These are phyloP conservation scores for Lepus oiostolus DNA, from an alignment of 2,797 vertebrate species.

Conservation along the genomic window DNA sequence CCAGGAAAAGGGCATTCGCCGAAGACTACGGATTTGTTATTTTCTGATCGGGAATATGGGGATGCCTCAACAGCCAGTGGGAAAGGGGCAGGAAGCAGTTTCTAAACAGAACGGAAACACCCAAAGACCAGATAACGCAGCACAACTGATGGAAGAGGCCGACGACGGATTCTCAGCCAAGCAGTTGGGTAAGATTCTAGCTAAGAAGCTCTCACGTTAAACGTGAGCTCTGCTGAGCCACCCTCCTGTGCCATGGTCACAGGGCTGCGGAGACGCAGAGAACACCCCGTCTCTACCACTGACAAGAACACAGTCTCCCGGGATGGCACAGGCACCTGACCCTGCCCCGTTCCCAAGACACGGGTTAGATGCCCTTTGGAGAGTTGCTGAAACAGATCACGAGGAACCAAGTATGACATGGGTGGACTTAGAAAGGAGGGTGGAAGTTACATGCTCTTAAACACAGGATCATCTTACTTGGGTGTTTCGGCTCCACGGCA, in stretches of 20 bases:
- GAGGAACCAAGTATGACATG: neutral
- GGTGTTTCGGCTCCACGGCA: constrained; percentile 96
- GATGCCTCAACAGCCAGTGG: neutral
- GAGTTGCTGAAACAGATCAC: fast-evolving
- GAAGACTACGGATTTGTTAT: neutral
- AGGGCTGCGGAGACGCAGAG: neutral
- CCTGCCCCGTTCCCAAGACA: fast-evolving
- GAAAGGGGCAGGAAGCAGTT: neutral
- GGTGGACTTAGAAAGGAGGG: neutral
- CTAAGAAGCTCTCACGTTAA: neutral
- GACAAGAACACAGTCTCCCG: neutral
- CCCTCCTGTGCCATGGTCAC: neutral
- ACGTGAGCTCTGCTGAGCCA: neutral
- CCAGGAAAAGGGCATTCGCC: neutral
- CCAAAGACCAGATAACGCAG: neutral
- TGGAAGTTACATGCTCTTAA: neutral
- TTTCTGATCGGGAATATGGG: neutral
- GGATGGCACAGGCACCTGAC: neutral
- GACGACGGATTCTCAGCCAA: neutral
- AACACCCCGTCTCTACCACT: fast-evolving
- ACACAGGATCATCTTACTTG: constrained; percentile 91
- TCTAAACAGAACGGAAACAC: neutral
- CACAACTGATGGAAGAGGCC: neutral
- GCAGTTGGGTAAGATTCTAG: neutral
- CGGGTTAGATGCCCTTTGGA: neutral